Base-by-base conservation (phyloP, 1,140 invertebrate genomes). In the Forficula auricularia region DNA sequence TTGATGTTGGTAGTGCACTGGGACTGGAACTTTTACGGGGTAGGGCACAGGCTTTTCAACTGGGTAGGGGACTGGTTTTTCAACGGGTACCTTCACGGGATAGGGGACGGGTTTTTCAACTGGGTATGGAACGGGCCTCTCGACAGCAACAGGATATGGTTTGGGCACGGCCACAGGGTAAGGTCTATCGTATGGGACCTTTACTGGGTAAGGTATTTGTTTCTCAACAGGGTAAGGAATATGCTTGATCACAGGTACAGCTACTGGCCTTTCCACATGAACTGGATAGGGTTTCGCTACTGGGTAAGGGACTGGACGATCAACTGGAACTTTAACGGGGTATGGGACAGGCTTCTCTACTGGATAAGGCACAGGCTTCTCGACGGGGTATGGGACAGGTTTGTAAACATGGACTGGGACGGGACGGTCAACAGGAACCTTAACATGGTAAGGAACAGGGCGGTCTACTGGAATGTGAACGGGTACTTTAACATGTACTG, bases 171-270 rank as follows among this genome's bases (percentile, higher is more conserved):
- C 40, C 3, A 43, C 40, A 10, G 46, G 35, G 31, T 15, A 27
- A 66, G 30, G 72, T 64, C 46, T 43, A 2, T 52, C 52, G 9
- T 75, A 68, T 3, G 61, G 75, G 18, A 81, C 77, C 53, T 80
- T 73, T 3, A 80, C 77, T 38, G 75, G 69, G 54, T 74, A 74
- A 44, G 75, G 79, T n/a, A 79, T 69, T 30, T 69, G 67, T 57
- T 79, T 80, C 53, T 80, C 77, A 0, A 82, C 76, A 22, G 77
- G 74, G 42, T 75, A 72, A 1, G 78, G 78, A 2, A 57, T 46
- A 3, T 32, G 37, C 22, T 27, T 36, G 19, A 35, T 38, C 0
- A 38, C 32, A 8, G 32, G 37, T 13, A 41, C 27, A 12, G 70
- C 66, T 45, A 71, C 63, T 30, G 70, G 70, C 53, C 67, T 66